Percentiles rank a stretch among this genome's conserved stretches.
Evolutionary conservation across 2,797 vertebrate genomes (phyloP).

Genomic region (Gambusia yucatana): DNA sequence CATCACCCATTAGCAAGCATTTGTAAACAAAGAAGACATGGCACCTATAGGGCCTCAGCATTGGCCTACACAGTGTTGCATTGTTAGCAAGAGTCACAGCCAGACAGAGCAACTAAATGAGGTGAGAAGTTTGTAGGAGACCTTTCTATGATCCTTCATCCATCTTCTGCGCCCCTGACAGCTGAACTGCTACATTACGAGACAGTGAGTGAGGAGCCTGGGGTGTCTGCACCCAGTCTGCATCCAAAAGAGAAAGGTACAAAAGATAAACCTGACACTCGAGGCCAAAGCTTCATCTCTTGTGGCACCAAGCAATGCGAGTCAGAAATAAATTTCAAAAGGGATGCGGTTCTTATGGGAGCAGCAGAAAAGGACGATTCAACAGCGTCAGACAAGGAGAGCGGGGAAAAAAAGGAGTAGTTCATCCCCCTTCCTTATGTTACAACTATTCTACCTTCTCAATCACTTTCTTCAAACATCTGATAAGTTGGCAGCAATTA

Average conservation of each 20-base stretch:
- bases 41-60: conserved; percentile 10
- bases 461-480: conserved; percentile 24
- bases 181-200: conserved; percentile 44
- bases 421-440: conserved; percentile 8
- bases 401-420: conserved; percentile 12
- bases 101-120: conserved; percentile 66
- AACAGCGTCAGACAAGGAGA: conserved; percentile 9
- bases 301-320: conserved; percentile 8
- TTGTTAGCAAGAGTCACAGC: conserved; percentile 46
- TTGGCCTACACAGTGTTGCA: conserved; percentile 26
- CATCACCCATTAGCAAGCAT: conserved; percentile 66
- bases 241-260: conserved; percentile 32
- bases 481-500: conserved; percentile 36
- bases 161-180: conserved; percentile 61
- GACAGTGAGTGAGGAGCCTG: conserved; percentile 44
- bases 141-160: conserved; percentile 66
- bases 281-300: conserved; percentile 21
- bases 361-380: conserved; percentile 2
- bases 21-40: conserved; percentile 64
- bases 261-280: conserved; percentile 32
- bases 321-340: conserved; percentile 27
- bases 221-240: conserved; percentile 25
- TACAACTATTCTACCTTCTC: neutral
- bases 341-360: conserved; percentile 14
- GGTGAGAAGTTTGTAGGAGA: conserved; percentile 60